These are phyloP conservation scores for Hypomecis punctinalis DNA, from an alignment of 2,888 invertebrate genomes.

Conservation along the genomic window DNA sequence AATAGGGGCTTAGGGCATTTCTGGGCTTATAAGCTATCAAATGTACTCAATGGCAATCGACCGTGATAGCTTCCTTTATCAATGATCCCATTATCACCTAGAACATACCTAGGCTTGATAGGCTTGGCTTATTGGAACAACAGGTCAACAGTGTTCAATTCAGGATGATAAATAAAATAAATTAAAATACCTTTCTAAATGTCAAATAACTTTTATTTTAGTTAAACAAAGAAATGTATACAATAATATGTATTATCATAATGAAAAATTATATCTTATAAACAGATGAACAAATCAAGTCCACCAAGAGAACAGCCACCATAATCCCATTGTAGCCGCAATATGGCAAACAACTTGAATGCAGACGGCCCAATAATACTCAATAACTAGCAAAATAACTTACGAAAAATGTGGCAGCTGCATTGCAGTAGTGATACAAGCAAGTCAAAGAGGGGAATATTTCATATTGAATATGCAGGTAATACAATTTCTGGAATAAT, in stretches of 20 bases:
- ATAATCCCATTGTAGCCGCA: slow-evolving; percentile 71
- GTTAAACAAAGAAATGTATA: slow-evolving; percentile 81
- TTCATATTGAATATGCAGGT: slow-evolving; percentile 1
- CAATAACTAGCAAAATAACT: slow-evolving; percentile 29
- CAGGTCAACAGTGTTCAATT: no score
- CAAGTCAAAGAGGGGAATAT: slow-evolving; percentile 7
- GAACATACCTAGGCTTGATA: no score
- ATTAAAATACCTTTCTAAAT: slow-evolving; percentile 49
- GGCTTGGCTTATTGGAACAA: no score
- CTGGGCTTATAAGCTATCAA: no score
- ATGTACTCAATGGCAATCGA: no score
- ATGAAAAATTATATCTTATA: slow-evolving; percentile 77
- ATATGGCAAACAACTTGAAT: slow-evolving; percentile 66
- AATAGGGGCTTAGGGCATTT: no score
- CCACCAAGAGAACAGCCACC: slow-evolving; percentile 74
- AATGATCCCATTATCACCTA: no score
- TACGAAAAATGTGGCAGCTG: slow-evolving; percentile 38
- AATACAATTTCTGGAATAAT: neutral
- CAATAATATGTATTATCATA: slow-evolving; percentile 68
- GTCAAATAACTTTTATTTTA: slow-evolving; percentile 83
- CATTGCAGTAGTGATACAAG: slow-evolving; percentile 27
- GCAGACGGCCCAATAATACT: slow-evolving; percentile 65
- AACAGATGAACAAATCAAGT: slow-evolving; percentile 69
- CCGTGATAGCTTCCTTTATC: no score
- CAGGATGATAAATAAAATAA: neutral